Base-by-base conservation (phyloP, 1,140 invertebrate genomes). In the Papilio xuthus region DNA sequence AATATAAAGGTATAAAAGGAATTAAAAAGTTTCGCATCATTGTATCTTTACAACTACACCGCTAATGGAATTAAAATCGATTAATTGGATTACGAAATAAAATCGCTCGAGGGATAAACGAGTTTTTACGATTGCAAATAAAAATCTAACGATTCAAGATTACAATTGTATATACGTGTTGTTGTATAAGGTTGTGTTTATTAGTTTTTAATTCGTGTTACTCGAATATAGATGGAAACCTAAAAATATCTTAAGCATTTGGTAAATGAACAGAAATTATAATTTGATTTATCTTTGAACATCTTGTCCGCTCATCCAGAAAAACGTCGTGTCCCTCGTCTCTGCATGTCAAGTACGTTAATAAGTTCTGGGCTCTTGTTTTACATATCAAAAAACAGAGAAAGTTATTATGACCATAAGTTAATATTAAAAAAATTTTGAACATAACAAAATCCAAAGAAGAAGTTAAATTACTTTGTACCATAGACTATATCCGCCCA, bases 1-100 rank as follows among this genome's bases (percentile, higher is more conserved):
- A 18, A 28, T 67, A 28, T 67, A 67, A 63, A 15, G 10, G 60
- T 63, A 63, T 63, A 28, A 63, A 26, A 28, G 60, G 12, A 13
- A 4, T 67, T 67, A 67, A 67, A 56, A 67, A 67, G 60, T 67
- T 67, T 67, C 26, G 60, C 60, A 26, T 26, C 60, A 28, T 67
- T 67, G 60, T 67, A 67, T 67, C 60, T 67, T 56, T 67, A 67
- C 26, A 67, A 63, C 56, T 28, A 67, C 26, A 28, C 60, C 26
- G 60, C 60, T 67, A 67, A 67, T 67, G 60, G 60, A 67, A 67
- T 63, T 4, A 28, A 28, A 63, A 63, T 28, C 60, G n/a, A 63
- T 63, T 63, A 63, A 63, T 63, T 63, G 23, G 60, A 63, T 63
- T 63, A 63, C 12, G 26, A 20, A 60, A 63, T 67, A 28, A 67